Conservation (phyloP, 2,113 vertebrate species). For the Python bivittatus region DNA sequence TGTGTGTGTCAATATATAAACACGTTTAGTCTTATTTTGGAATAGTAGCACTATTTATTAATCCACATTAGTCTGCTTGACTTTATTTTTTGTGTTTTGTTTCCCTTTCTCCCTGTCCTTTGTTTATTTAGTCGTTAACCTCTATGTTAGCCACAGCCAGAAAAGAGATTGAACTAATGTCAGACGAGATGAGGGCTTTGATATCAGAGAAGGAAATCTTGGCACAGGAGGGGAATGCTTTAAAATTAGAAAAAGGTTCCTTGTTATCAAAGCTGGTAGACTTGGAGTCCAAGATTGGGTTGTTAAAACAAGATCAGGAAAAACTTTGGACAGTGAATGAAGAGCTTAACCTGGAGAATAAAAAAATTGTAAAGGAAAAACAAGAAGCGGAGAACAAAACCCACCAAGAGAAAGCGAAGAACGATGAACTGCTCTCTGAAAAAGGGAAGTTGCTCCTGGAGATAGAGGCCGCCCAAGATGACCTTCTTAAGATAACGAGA, state of each 20-base stretch:
- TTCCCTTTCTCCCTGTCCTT: conserved; percentile 73
- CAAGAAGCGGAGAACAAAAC: conserved; percentile 71
- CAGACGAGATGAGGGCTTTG: conserved; percentile 86
- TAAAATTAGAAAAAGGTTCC: conserved; percentile 79
- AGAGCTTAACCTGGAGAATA: conserved; percentile 72
- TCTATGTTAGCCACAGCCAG: conserved; percentile 90
- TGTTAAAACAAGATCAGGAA: conserved; percentile 73
- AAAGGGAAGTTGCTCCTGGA: conserved; percentile 70
- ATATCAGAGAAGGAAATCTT: conserved; percentile 82
- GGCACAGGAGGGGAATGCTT: conserved; percentile 76
- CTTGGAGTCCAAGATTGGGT: conserved; percentile 70
- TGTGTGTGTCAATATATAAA: conserved; percentile 53
- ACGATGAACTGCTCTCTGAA: conserved; percentile 61
- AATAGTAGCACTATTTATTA: conserved; percentile 46
- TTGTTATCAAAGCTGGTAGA: conserved; percentile 78
- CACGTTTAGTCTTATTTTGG: neutral
- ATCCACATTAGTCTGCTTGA: conserved; percentile 74
- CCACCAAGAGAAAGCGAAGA: conserved; percentile 69
- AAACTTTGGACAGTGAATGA: conserved; percentile 74
- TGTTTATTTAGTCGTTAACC: conserved; percentile 90
- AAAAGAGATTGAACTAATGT: conserved; percentile 86
- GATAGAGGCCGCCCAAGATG: conserved; percentile 63
- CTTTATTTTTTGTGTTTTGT: conserved; percentile 79
- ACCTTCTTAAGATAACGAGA: conserved; percentile 68
- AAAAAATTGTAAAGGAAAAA: conserved; percentile 71